A percentile compares a stretch with the other conserved stretches of the same genome.
These are phyloP conservation scores for Dasysyrphus albostriatus DNA, from an alignment of 2,888 invertebrate genomes.

Conservation along the genomic window DNA sequence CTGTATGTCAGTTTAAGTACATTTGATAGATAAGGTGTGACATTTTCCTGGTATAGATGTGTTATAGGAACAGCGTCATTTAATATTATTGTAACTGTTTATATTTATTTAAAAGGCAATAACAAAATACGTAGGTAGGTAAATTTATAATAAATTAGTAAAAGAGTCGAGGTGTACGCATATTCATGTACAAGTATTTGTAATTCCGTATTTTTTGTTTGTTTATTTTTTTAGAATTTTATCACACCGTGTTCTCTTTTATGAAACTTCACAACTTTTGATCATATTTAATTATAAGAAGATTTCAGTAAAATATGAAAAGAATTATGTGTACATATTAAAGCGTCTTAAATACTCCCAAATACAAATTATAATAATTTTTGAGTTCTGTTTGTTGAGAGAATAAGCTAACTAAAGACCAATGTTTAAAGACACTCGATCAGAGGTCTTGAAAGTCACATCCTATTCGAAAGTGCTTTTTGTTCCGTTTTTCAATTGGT, in stretches of 20 bases:
- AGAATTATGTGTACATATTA: no score
- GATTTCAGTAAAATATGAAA: background rate
- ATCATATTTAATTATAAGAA: background rate
- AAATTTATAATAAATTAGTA: slow-evolving; percentile 1
- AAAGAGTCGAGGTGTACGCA: slow-evolving; percentile 26
- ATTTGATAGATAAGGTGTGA: slow-evolving; percentile 25
- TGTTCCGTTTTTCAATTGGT: no score
- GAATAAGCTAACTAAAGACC: no score
- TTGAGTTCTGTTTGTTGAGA: no score
- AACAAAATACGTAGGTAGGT: background rate
- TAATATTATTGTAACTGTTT: background rate
- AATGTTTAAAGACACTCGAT: no score
- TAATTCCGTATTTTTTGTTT: background rate
- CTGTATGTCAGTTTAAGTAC: slow-evolving; percentile 5
- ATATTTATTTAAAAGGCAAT: background rate
- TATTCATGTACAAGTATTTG: background rate
- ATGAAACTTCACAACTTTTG: no score
- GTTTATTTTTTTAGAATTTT: slow-evolving; percentile 6
- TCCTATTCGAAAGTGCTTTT: no score
- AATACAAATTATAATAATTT: no score
- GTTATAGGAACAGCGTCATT: background rate
- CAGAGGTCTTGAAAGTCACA: no score
- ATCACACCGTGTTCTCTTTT: background rate
- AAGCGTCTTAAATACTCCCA: no score
- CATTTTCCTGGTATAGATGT: slow-evolving; percentile 8